These are phyloP conservation scores for Hypothenemus hampei DNA, from an alignment of 1,140 invertebrate genomes.

Conservation along the genomic window DNA sequence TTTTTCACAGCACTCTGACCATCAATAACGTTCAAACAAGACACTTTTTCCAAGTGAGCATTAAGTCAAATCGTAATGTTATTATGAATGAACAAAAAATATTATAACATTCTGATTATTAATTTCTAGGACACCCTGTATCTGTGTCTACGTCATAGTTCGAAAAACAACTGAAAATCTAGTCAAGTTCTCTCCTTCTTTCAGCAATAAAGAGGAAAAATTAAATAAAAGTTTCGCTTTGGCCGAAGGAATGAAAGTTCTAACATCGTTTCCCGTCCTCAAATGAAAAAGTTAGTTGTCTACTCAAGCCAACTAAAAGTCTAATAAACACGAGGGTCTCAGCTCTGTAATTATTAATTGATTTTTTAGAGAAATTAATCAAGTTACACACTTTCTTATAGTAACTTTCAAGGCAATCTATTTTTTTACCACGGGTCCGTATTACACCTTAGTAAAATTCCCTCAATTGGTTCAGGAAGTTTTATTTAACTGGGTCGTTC, in stretches of 20 bases:
- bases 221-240: conserved; percentile 7
- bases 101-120: too few species aligned
- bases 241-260: background rate
- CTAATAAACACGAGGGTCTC: conserved; percentile 7
- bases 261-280: conserved; percentile 6
- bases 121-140: too few species aligned
- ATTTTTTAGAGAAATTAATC: conserved; percentile 6
- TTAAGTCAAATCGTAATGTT: too few species aligned
- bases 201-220: background rate
- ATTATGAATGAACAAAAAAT: too few species aligned
- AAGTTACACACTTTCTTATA: conserved; percentile 1
- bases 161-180: background rate
- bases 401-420: background rate
- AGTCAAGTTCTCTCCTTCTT: background rate
- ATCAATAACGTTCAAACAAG: too few species aligned
- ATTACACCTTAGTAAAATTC: too few species aligned
- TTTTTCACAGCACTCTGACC: too few species aligned
- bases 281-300: conserved; percentile 9
- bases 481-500: conserved; percentile 1
- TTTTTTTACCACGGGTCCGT: background rate
- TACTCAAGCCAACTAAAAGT: conserved; percentile 9
- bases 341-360: conserved; percentile 10
- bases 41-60: too few species aligned
- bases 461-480: background rate
- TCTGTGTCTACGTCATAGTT: too few species aligned